Evolutionary conservation across 2,888 invertebrate genomes (phyloP).

Genomic region (Noctua fimbriata): DNA sequence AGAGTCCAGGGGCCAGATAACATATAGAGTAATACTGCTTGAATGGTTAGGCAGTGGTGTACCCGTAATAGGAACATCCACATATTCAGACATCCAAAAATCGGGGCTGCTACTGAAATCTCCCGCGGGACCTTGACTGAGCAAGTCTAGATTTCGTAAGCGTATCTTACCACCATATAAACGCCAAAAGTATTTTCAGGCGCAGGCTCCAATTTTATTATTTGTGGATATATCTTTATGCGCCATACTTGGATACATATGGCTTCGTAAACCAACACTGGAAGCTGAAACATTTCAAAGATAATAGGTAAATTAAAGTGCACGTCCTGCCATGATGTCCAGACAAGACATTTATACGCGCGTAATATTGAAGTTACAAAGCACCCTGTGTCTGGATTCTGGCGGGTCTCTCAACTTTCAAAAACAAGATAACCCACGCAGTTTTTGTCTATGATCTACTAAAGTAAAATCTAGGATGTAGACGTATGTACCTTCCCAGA

Average conservation of each 20-base stretch:
- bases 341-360: neutral
- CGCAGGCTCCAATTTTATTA: constrained; percentile 92
- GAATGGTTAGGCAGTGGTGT: neutral
- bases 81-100: neutral
- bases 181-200: constrained; percentile 93
- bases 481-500: constrained; percentile 92
- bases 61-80: neutral
- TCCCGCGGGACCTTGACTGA: neutral
- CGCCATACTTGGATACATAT: constrained; percentile 96
- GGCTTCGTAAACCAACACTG: constrained; percentile 95
- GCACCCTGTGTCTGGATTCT: neutral
- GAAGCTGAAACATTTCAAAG: constrained; percentile 87
- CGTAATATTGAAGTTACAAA: neutral
- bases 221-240: constrained; percentile 93
- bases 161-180: constrained; percentile 92
- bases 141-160: neutral
- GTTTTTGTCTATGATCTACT: neutral
- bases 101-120: neutral
- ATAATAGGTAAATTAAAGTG: neutral
- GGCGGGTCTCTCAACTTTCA: neutral
- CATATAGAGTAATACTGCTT: neutral
- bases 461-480: neutral
- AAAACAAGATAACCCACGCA: neutral
- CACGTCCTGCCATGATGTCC: neutral
- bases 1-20: no score